Conservation (phyloP, 2,113 vertebrate species). For the Apteryx owenii region DNA sequence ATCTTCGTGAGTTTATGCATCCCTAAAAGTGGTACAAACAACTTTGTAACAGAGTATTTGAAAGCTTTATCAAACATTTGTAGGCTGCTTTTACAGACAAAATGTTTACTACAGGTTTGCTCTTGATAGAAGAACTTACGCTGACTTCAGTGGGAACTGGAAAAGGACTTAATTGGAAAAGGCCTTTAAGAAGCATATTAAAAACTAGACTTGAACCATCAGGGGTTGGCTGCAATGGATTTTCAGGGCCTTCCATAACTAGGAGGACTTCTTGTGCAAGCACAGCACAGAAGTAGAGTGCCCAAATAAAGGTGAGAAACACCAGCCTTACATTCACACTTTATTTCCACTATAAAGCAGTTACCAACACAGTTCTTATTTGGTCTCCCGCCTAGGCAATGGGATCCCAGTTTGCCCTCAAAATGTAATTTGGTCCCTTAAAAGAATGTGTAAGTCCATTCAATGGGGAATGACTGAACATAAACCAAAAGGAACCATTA, state of each 20-base stretch:
- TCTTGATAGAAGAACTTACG: background rate
- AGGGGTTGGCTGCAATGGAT: background rate
- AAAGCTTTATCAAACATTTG: background rate
- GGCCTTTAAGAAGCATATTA: background rate
- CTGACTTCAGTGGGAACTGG: background rate
- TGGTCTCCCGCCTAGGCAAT: background rate
- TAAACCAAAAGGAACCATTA: background rate
- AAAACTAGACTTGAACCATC: background rate
- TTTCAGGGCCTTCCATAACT: background rate
- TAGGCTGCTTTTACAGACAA: background rate
- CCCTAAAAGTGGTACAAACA: background rate
- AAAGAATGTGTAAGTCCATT: background rate
- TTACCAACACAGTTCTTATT: background rate
- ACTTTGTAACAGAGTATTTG: background rate
- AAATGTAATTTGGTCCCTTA: background rate
- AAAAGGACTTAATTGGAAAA: background rate
- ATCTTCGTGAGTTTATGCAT: background rate
- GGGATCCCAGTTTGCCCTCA: background rate
- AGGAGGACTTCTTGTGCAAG: background rate
- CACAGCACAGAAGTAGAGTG: background rate
- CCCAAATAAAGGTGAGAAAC: background rate
- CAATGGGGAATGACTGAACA: background rate
- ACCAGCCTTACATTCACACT: background rate
- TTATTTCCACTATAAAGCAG: background rate
- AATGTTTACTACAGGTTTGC: background rate